These are phyloP conservation scores for Pangasianodon gigas DNA, from an alignment of 2,113 vertebrate species.

Conservation along the genomic window DNA sequence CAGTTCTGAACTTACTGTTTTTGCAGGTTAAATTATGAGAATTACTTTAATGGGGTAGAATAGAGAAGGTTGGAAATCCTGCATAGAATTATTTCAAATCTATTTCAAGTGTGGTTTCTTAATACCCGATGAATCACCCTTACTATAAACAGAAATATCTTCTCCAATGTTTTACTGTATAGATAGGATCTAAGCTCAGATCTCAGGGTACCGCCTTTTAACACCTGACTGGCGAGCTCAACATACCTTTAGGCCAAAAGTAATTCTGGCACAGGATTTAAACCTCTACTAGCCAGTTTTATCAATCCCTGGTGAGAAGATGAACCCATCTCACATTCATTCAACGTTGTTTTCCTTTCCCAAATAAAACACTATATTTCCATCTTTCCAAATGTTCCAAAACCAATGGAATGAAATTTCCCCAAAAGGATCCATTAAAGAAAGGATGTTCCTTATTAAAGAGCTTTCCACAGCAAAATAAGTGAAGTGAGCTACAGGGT, in stretches of 20 bases:
- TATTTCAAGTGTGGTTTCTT: not conserved
- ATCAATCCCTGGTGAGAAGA: not conserved
- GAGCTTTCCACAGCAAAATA: constrained; percentile 26
- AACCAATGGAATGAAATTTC: constrained; percentile 44
- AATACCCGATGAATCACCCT: not conserved
- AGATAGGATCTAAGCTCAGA: not conserved
- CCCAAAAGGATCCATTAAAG: constrained; percentile 22
- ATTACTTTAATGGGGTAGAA: not conserved
- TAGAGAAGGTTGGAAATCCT: not conserved
- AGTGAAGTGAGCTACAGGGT: constrained; percentile 9
- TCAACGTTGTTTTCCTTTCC: constrained; percentile 12
- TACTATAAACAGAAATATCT: not conserved
- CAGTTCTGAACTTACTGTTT: not conserved
- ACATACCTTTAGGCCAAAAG: not conserved
- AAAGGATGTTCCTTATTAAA: constrained; percentile 35
- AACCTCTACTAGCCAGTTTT: not conserved
- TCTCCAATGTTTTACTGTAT: not conserved
- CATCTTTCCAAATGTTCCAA: constrained; percentile 22
- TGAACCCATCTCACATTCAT: not conserved
- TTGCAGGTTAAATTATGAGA: not conserved
- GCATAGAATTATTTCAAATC: not conserved
- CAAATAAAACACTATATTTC: constrained; percentile 43
- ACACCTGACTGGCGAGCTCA: not conserved
- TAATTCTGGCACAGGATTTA: not conserved
- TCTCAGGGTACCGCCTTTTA: not conserved